Evolutionary conservation across 2,797 vertebrate genomes (phyloP), one percentile per base, ranked within the genome.

Genomic region (Sciurus vulgaris): DNA sequence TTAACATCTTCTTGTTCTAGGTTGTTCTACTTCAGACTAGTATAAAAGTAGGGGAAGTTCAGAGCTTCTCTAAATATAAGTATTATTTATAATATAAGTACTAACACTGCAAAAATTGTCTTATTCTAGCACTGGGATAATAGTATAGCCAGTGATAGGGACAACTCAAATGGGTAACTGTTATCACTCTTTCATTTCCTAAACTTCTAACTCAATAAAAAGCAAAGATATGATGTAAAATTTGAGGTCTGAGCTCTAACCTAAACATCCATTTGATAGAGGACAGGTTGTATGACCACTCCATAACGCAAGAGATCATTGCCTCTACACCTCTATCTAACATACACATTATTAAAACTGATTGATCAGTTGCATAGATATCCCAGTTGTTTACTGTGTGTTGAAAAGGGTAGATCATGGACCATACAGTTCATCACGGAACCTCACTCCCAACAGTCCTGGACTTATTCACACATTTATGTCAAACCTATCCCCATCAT

Each of bases 11-110:
- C 95, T 88, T 94, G 51, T 73, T 81, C 7, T 56, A 70, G 8
- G 4, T 44, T 93, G 49, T 94, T 61, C 30, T 88, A 38, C 26
- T 92, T 94, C 74, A 86, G 74, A 78, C 17, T 65, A 69, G 41
- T n/a, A 15, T 95, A 59, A 28, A 72, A 87, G 47, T 65, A 41
- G 7, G 44, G 59, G 4, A 44, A 73, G 13, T 5, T 59, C 76
- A 82, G 41, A 83, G 83, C 38, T 47, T 47, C 44, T 9, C 44
- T 47, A 7, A 47, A 47, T 47, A 47, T 47, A 47, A 47, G 44
- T 7, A 38, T 38, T 38, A 38, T 38, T 38, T 38, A 38, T 7
- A 47, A 61, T 26, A 41, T 28, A 90, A 67, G 13, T 54, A 90
- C 12, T 77, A 78, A 38, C 26, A 72, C 49, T 20, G 20, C 24